Evolutionary conservation across 2,113 vertebrate genomes (phyloP), one percentile per base, ranked within the genome.

Genomic region (Nannobrachium achirus): DNA sequence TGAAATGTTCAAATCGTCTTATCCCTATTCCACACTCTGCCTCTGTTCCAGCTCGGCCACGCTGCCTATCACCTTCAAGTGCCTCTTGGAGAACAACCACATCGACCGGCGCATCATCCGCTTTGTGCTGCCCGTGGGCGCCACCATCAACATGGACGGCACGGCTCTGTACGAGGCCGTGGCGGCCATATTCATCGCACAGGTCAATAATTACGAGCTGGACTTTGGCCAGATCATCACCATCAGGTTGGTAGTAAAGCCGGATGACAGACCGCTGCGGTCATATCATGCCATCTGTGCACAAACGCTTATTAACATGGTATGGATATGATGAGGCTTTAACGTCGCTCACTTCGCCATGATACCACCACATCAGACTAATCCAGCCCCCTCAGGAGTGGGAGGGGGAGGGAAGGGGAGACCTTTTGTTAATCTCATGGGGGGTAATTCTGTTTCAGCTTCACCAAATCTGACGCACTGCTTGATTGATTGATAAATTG

Each of bases 61-160:
- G 0, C 82, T 99, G 93, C 97, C 97, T 91, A 98, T 99, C 90
- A 99, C 97, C 75, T 99, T 99, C 93, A 98, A 98, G 94, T 99
- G 97, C 93, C 96, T 99, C 77, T 86, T 99, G 88, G 97, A 98
- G 83, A 99, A 99, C 86, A 99, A 99, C 81, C 96, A 97, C 53
- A 97, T 99, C 1, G 97, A 99, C 86, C 91, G 96, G 51, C 94
- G 97, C 50, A 95, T 99, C 11, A 98, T 98, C 0, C 95, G 97
- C 49, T 98, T 98, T 0, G 97, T 98, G 88, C 92, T 99, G 63
- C 97, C 97, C 0, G 97, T 98, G 65, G 97, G 97, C 0, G 97
- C 97, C 76, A 99, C 97, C 64, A 98, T 98, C 90, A 98, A 98
- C 73, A 98, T 98, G 97, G 97, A 98, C 0, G 96, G 97, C 25